Percentiles rank a stretch among this genome's conserved stretches.
Evolutionary conservation across 64 coral and sea anemone species (phyloP).

Genomic region (Montipora capricornis): DNA sequence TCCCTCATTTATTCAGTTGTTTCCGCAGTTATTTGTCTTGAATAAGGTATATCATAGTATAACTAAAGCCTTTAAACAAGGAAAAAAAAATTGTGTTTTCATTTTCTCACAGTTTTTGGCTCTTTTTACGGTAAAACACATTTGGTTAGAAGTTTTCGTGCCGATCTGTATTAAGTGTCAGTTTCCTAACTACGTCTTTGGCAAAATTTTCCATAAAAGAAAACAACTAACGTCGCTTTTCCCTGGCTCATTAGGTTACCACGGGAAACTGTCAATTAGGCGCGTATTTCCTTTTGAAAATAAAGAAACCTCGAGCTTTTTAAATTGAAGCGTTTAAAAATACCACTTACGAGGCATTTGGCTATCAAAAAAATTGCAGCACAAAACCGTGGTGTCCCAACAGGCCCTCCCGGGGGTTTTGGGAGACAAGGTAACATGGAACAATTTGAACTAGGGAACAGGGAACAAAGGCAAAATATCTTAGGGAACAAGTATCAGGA

Average conservation of each 20-base stretch:
- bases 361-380: too few relatives aligned
- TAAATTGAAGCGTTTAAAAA: too few relatives aligned
- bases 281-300: not conserved
- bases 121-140: not conserved
- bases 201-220: not conserved
- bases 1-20: not conserved
- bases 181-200: not conserved
- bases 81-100: not conserved
- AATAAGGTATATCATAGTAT: not conserved
- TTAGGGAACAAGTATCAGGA: too few relatives aligned
- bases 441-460: too few relatives aligned
- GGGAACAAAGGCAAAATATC: too few relatives aligned
- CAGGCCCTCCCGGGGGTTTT: too few relatives aligned
- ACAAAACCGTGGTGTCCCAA: too few relatives aligned
- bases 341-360: too few relatives aligned
- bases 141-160: not conserved
- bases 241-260: not conserved
- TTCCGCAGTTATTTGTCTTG: conserved; percentile 27
- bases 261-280: not conserved
- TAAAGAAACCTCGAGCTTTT: not conserved
- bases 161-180: not conserved
- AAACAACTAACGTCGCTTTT: not conserved
- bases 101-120: too few relatives aligned
- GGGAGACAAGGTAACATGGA: too few relatives aligned
- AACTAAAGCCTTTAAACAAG: not conserved